Evolutionary conservation across 2,888 invertebrate species (phyloP).

Genomic region (Biston betularia): DNA sequence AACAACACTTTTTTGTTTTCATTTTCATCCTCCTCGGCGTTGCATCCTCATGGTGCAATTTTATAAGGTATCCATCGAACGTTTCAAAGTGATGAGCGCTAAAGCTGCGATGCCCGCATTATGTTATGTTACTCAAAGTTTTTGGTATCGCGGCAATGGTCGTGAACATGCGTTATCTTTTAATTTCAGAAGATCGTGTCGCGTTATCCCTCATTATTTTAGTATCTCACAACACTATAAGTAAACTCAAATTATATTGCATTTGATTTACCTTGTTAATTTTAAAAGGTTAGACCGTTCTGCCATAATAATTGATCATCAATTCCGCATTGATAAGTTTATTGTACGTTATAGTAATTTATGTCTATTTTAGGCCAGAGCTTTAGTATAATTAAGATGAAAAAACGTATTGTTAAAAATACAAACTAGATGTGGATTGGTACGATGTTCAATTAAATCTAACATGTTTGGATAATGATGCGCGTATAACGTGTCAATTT

Average conservation of each 20-base stretch:
- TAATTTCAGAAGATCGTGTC: constrained; percentile 5
- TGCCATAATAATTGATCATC: constrained; percentile 37
- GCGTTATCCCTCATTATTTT: constrained; percentile 13
- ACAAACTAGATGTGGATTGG: constrained; percentile 9
- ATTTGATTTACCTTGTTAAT: constrained; percentile 48
- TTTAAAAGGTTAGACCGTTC: constrained; percentile 43
- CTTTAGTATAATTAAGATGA: constrained; percentile 9
- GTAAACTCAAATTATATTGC: constrained; percentile 44
- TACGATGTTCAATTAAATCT: constrained; percentile 3
- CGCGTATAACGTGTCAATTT: constrained; percentile 1
- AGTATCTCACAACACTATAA: constrained; percentile 35
- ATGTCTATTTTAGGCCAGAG: constrained; percentile 16
- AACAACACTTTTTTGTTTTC: no score
- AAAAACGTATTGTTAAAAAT: constrained; percentile 11
- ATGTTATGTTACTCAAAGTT: no score
- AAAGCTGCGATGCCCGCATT: no score
- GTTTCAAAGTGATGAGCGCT: no score
- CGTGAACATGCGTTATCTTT: neutral
- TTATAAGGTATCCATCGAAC: neutral
- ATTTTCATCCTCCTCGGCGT: no score
- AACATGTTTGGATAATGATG: neutral
- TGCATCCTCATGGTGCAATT: neutral
- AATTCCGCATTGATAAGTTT: constrained; percentile 33
- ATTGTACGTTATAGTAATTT: constrained; percentile 21
- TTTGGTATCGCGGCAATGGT: no score